phyloP scores from a whole-genome alignment of 2,797 vertebrate genomes.

The Tarsius wallacei region DNA sequence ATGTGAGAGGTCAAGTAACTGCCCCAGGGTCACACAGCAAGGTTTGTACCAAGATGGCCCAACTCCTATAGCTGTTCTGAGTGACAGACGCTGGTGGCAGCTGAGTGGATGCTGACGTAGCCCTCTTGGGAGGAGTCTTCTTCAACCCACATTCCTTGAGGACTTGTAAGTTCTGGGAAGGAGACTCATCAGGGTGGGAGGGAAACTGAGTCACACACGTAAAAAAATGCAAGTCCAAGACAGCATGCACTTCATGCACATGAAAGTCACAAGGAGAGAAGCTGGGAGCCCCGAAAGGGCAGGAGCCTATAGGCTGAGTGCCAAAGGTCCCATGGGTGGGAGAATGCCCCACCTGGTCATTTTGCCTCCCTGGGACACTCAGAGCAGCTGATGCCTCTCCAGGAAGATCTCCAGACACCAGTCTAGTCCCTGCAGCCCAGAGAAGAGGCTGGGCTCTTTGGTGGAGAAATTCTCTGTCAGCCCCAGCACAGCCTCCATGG shows the following conservation, averaged over 20 bases:
- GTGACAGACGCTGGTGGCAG: neutral
- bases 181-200: neutral
- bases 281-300: fast-evolving
- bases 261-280: neutral
- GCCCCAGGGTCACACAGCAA: neutral
- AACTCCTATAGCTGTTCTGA: too few species aligned
- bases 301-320: neutral
- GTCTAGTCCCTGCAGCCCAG: neutral
- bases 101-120: neutral
- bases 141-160: neutral
- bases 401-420: too few species aligned
- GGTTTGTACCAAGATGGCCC: neutral
- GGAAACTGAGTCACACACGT: neutral
- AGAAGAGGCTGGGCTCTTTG: neutral
- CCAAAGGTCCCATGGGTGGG: fast-evolving
- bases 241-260: fast-evolving
- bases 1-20: neutral
- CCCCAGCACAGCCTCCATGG: fast-evolving
- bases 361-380: too few species aligned
- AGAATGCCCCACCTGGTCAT: neutral
- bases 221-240: neutral
- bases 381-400: neutral
- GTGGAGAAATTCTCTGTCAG: neutral
- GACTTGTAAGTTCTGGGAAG: neutral
- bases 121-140: neutral